Evolutionary conservation across 1,140 invertebrate genomes (phyloP), one percentile per base, ranked within the genome.

Genomic region (Coelopa frigida): DNA sequence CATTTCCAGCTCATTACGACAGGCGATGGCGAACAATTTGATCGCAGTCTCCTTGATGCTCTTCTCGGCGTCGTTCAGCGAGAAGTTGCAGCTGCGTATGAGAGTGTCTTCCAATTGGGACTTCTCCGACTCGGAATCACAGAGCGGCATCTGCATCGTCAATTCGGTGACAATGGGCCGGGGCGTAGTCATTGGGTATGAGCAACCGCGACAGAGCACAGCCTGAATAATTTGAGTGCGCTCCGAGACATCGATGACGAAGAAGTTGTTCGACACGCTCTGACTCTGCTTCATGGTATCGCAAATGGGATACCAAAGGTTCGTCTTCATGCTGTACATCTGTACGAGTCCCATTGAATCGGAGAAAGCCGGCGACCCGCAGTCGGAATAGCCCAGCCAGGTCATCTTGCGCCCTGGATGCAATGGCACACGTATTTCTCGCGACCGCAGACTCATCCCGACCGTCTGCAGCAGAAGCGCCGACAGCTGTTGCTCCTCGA

Each of bases 351-450:
- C 85, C 59, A 77, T 71, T 43, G 78, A 75, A 77, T 89, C 85
- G 58, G 74, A 75, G 26, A 73, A 75, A 58, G 71, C 75, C n/a
- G 78, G 82, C 38, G 81, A 89, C 47, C 82, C 88, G 54, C 82
- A 77, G 65, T 91, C 88, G 1, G 83, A 80, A 59, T 85, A 84
- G 32, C 93, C 93, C 37, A 88, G 58, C 93, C 93, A 96, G 33
- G 72, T 65, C 11, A 95, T 61, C 31, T 75, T 79, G 1, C 82
- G 72, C 24, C 79, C 78, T 1, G 84, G 78, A 1, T 80, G 79
- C 6, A 95, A 59, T 0, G 91, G 82, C 11, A 93, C 51, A 1
- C 52, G 35, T 4, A 68, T 32, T 2, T 69, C 51, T 14, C 64
- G 57, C 5, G 54, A 50, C 0, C 58, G 55, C 5, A 69, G 14